A percentile compares a stretch with the other conserved stretches of the same genome.
Evolutionary conservation across 2,113 vertebrate species (phyloP).

Genomic region (Salminus brasiliensis): DNA sequence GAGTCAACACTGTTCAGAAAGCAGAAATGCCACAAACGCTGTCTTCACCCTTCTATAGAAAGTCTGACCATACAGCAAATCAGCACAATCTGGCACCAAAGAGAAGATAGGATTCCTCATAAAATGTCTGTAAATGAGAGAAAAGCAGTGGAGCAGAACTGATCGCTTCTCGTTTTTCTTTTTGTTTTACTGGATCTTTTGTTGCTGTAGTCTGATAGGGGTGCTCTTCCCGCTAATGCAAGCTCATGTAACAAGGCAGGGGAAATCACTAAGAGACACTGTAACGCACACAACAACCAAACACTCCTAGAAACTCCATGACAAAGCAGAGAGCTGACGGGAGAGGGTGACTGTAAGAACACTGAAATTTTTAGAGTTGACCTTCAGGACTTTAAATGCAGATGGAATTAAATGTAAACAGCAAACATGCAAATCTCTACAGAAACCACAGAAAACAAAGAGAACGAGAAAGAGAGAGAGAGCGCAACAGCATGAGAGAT

Average conservation of each 20-base stretch:
- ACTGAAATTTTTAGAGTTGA: neutral
- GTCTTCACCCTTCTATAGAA: neutral
- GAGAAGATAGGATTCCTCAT: neutral
- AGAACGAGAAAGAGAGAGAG: neutral
- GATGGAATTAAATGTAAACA: neutral
- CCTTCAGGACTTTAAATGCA: neutral
- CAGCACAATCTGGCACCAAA: neutral
- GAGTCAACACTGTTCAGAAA: neutral
- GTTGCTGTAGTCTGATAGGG: neutral
- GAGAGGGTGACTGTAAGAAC: neutral
- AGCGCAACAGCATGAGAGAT: too few relatives aligned
- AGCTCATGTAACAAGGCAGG: constrained; percentile 19
- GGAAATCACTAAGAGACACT: constrained; percentile 29
- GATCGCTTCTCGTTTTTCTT: neutral
- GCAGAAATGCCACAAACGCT: neutral
- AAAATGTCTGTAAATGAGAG: neutral
- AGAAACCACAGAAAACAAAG: too few relatives aligned
- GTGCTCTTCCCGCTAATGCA: constrained; percentile 28
- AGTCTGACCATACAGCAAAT: neutral
- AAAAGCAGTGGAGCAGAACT: neutral
- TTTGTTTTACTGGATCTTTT: neutral
- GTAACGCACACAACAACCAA: neutral
- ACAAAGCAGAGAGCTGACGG: neutral
- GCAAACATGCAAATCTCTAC: too few relatives aligned
- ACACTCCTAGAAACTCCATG: neutral